phyloP scores from a whole-genome alignment of 2,888 invertebrate genomes.

The Ectemnius cavifrons region DNA sequence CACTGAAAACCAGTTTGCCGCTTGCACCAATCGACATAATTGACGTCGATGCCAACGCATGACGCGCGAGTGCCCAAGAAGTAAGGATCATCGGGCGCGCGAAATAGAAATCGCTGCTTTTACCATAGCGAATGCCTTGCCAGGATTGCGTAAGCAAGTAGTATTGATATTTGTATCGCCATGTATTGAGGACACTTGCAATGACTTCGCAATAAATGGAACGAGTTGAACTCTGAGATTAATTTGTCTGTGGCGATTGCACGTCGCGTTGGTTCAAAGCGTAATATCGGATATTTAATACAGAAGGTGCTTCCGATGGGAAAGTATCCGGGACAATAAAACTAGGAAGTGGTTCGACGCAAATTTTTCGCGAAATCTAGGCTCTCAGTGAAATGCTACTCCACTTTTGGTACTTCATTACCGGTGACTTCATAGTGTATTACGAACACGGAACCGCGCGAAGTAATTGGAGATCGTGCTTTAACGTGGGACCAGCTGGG shows the following conservation, averaged over 20 bases:
- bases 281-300: too few relatives aligned
- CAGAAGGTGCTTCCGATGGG: too few relatives aligned
- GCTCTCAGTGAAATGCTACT: conserved; percentile 30
- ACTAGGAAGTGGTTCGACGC: conserved; percentile 38
- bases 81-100: neutral
- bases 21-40: conserved; percentile 12
- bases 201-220: too few relatives aligned
- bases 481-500: conserved; percentile 43
- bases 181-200: too few relatives aligned
- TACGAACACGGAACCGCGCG: conserved; percentile 55
- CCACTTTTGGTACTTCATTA: conserved; percentile 20
- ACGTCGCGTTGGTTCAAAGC: too few relatives aligned
- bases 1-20: conserved; percentile 11
- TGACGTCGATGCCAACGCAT: too few relatives aligned
- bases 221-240: too few relatives aligned
- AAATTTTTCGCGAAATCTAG: conserved; percentile 26
- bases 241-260: too few relatives aligned
- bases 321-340: neutral
- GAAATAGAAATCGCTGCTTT: neutral
- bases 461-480: conserved; percentile 34
- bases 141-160: too few relatives aligned
- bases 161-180: too few relatives aligned
- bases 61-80: too few relatives aligned
- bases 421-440: conserved; percentile 21
- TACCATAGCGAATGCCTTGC: too few relatives aligned